These are phyloP conservation scores for Drosophila pseudoobscura DNA, from an alignment of 1,140 invertebrate species.

Conservation along the genomic window DNA sequence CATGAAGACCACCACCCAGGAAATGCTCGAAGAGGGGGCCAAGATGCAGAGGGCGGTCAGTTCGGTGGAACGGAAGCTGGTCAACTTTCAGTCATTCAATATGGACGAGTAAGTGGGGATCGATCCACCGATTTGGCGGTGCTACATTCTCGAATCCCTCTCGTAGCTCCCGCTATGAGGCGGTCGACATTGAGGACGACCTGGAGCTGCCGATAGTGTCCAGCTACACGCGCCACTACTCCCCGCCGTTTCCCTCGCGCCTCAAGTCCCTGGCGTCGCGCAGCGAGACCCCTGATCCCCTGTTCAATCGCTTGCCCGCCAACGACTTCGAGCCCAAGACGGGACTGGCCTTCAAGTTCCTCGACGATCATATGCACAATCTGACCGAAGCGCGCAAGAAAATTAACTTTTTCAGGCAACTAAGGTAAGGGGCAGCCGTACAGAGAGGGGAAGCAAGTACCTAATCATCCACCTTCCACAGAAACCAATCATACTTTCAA, in stretches of 20 bases:
- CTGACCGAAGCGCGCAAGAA: conserved; percentile 53
- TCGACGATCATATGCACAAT: conserved; percentile 65
- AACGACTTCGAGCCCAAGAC: conserved; percentile 63
- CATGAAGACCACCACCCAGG: conserved; percentile 60
- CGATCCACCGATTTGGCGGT: too few species aligned
- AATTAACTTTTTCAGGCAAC: conserved; percentile 63
- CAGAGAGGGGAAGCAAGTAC: background rate
- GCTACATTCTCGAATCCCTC: too few species aligned
- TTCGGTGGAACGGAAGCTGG: conserved; percentile 41
- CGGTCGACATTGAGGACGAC: conserved; percentile 21
- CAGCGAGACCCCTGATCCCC: conserved; percentile 36
- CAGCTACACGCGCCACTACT: conserved; percentile 53
- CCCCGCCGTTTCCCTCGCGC: conserved; percentile 35
- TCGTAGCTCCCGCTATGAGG: conserved; percentile 54
- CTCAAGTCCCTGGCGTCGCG: conserved; percentile 38
- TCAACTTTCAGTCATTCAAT: conserved; percentile 67
- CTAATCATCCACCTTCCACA: background rate
- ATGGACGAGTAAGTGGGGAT: conserved; percentile 60
- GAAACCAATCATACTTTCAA: conserved; percentile 61
- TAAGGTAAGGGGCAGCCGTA: conserved; percentile 29
- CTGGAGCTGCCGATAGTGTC: conserved; percentile 46
- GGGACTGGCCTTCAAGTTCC: conserved; percentile 58
- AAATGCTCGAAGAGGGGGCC: conserved; percentile 59
- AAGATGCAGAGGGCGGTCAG: conserved; percentile 28
- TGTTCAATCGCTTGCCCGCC: conserved; percentile 64